Evolutionary conservation across 1,140 invertebrate genomes (phyloP).

Genomic region (Alviniconcha marisindica): DNA sequence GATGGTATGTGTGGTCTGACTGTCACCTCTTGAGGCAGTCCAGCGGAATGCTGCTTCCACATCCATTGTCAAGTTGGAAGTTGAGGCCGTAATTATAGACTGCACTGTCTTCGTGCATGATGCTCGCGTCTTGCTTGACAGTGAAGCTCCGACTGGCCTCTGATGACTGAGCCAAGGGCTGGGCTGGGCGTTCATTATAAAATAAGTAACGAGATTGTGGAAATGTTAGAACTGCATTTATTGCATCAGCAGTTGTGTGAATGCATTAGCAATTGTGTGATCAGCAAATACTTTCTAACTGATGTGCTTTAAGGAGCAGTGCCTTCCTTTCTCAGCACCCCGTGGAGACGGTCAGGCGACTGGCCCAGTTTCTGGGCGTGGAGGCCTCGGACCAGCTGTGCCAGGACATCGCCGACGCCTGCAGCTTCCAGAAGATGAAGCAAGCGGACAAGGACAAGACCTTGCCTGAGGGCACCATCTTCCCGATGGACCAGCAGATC

Average conservation of each 20-base stretch:
- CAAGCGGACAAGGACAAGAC: slow-evolving; percentile 28
- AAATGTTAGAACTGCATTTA: no score
- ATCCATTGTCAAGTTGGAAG: no score
- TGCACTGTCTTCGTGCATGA: no score
- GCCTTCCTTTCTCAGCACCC: neutral
- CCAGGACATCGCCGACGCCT: slow-evolving; percentile 40
- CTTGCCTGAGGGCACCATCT: neutral
- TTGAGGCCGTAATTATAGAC: no score
- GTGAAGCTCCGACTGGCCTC: no score
- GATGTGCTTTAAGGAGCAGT: neutral
- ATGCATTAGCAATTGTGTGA: neutral
- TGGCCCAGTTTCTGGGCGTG: slow-evolving; percentile 44
- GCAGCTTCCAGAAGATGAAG: slow-evolving; percentile 48
- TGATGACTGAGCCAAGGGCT: no score
- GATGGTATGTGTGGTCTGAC: no score
- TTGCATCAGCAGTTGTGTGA: neutral
- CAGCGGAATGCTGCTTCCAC: no score
- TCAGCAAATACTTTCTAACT: neutral
- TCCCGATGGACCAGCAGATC: slow-evolving; percentile 16
- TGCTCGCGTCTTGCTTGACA: no score
- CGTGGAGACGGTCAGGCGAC: slow-evolving; percentile 13
- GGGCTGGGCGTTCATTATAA: no score
- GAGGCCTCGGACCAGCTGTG: slow-evolving; percentile 30
- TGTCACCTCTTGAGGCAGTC: no score
- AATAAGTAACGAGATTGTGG: no score